A percentile compares a stretch with the other conserved stretches of the same genome.
Evolutionary conservation across 1,140 invertebrate genomes (phyloP).

Genomic region (Camponotus pennsylvanicus): DNA sequence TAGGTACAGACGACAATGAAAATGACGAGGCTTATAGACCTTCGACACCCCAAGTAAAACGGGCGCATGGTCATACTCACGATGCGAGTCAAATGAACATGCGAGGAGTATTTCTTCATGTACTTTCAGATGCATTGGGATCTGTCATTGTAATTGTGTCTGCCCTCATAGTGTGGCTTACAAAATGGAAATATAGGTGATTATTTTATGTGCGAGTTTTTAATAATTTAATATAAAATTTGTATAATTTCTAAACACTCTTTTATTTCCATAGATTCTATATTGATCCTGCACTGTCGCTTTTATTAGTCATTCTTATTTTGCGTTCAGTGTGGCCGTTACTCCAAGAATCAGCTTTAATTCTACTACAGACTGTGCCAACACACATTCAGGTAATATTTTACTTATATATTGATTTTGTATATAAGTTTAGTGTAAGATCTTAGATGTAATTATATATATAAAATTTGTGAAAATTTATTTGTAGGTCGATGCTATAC

Average conservation of each 20-base stretch:
- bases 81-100: conserved; percentile 97
- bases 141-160: conserved; percentile 99
- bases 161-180: conserved; percentile 95
- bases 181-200: conserved; percentile 92
- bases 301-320: conserved; percentile 93
- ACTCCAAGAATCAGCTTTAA: conserved; percentile 94
- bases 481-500: conserved; percentile 93
- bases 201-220: neutral
- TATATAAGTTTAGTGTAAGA: conserved; percentile 2
- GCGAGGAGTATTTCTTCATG: conserved; percentile 98
- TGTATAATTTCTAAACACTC: conserved; percentile 20
- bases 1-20: conserved; percentile 92
- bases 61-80: conserved; percentile 87
- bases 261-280: conserved; percentile 87
- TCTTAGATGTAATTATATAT: conserved; percentile 13
- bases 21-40: conserved; percentile 91
- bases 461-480: conserved; percentile 12
- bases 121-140: conserved; percentile 97
- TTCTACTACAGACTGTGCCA: conserved; percentile 96
- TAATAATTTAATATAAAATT: too few species aligned
- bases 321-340: conserved; percentile 95
- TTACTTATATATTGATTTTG: neutral
- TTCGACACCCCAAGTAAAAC: conserved; percentile 83
- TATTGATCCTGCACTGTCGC: conserved; percentile 97
- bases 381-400: conserved; percentile 94